Evolutionary conservation across 2,888 invertebrate genomes (phyloP), one percentile per base, ranked within the genome.

Genomic region (Deilephila elpenor): DNA sequence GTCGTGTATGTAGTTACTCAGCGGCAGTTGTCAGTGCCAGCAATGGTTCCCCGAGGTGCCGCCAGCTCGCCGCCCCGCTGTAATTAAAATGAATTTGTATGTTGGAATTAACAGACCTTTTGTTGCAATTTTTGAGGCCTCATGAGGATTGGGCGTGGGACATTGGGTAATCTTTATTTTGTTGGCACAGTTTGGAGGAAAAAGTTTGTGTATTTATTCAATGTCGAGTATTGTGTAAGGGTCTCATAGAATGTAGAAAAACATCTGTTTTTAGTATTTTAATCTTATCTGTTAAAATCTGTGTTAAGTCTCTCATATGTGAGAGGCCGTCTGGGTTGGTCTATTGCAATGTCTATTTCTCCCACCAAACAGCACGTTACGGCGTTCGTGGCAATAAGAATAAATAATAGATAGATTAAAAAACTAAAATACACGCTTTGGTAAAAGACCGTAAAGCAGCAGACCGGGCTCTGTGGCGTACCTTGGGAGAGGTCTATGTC

Each of bases 11-110:
- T 53, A 32, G 71, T 73, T 73, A 73, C 71, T 73, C 62, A 74
- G 61, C 73, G 25, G 73, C 61, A 62, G 71, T 61, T 71, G 73
- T 74, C 73, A 62, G 61, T 34, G 71, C 8, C 70, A 56, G 62
- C 34, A 74, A 74, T 62, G 53, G 71, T 20, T 71, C 73, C 71
- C 71, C 6, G 59, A 60, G 73, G 71, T 60, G 71, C 20, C 19
- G 56, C 5, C 56, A 44, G 0, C 37, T 37, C 6, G 1, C 19
- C n/a, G 19, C 56, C 53, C 0, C n/a, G 17, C n/a, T 56, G 56
- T 56, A 56, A 56, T 56, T 56, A 56, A 56, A 56, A 56, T n/a
- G 56, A 56, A 56, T 56, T 56, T 56, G 56, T 56, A 56, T 56
- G 56, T n/a, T 56, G 56, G 56, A n/a, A 56, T 61, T 20, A 32